phyloP scores from a whole-genome alignment of 2,888 invertebrate species.

The Drosophila paucipuncta region DNA sequence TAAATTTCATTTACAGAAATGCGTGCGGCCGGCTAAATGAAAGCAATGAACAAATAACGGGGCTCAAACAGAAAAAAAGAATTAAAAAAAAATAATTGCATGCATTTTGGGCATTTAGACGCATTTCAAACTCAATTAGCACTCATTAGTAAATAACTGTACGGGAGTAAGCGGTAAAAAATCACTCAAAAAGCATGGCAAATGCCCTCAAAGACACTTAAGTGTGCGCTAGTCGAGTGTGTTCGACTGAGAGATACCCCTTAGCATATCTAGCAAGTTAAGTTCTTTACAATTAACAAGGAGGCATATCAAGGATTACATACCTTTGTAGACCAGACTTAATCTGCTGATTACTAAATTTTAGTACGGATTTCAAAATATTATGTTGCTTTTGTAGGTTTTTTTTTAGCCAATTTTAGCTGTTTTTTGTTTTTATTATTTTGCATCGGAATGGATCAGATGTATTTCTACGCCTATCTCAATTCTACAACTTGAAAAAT shows the following conservation, averaged over 20 bases:
- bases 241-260: constrained; percentile 11
- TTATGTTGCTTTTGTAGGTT: neutral
- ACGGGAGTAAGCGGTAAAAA: constrained; percentile 46
- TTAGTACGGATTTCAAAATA: neutral
- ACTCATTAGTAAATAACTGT: constrained; percentile 78
- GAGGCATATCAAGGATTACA: neutral
- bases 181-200: constrained; percentile 59
- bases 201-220: constrained; percentile 2
- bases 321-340: fast-evolving
- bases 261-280: neutral
- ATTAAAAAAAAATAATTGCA: neutral
- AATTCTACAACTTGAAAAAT: no score
- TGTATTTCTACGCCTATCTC: no score
- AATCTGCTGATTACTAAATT: neutral
- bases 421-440: neutral
- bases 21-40: constrained; percentile 52
- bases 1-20: constrained; percentile 75
- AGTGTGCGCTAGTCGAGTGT: neutral
- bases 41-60: constrained; percentile 38
- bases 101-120: constrained; percentile 64
- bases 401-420: neutral
- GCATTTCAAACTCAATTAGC: constrained; percentile 79
- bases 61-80: constrained; percentile 5
- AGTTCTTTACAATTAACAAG: neutral
- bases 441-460: fast-evolving